A percentile compares a stretch with the other conserved stretches of the same genome.
Conservation (phyloP, 2,113 vertebrate species). For the Leucopternis melanops region DNA sequence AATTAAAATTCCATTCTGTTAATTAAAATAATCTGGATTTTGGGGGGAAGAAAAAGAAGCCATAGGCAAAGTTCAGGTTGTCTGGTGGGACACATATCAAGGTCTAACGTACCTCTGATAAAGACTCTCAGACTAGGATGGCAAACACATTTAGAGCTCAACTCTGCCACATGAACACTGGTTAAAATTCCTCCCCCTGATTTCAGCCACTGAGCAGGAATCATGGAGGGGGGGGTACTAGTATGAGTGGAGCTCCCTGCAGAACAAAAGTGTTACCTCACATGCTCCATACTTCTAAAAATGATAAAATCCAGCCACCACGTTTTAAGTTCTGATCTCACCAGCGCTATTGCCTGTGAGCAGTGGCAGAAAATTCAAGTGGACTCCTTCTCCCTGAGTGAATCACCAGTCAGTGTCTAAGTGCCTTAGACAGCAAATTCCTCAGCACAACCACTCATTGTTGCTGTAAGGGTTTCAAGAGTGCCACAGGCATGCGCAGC, state of each 20-base stretch:
- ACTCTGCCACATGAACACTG: background rate
- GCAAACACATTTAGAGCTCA: background rate
- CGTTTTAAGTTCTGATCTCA: background rate
- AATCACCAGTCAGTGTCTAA: background rate
- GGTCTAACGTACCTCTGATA: background rate
- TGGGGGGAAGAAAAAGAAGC: background rate
- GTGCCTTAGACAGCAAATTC: background rate
- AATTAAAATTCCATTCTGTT: background rate
- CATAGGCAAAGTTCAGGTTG: background rate
- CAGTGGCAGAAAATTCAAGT: background rate
- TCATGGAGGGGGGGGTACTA: background rate
- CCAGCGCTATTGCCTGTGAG: background rate
- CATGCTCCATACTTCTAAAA: background rate
- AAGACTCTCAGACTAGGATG: background rate
- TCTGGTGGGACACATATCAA: background rate
- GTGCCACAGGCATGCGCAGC: fast-evolving
- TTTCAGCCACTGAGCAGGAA: background rate
- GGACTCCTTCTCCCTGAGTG: background rate
- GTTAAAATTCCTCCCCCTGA: background rate
- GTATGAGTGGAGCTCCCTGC: background rate
- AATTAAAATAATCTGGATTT: background rate
- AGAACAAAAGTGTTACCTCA: background rate
- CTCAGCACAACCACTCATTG: background rate
- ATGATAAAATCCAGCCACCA: background rate
- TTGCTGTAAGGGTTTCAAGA: background rate